Evolutionary conservation across 2,113 vertebrate genomes (phyloP).

Genomic region (Anoura caudifer): DNA sequence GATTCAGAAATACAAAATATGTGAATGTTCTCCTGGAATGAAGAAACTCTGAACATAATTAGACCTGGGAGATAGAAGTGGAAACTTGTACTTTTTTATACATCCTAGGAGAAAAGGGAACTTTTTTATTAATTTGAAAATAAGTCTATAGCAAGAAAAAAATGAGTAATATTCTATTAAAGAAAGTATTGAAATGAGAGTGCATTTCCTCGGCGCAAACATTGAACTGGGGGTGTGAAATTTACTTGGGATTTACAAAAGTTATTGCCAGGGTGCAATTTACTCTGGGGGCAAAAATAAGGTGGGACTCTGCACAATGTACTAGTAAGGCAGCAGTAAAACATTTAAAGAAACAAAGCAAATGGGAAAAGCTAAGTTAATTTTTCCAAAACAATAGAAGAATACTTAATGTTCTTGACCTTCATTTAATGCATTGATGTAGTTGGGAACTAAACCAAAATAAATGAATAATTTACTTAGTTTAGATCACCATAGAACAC

Average conservation of each 20-base stretch:
- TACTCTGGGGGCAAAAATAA: neutral
- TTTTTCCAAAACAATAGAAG: neutral
- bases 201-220: neutral
- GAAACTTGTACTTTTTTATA: neutral
- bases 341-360: neutral
- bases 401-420: neutral
- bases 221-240: neutral
- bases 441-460: neutral
- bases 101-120: neutral
- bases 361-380: neutral
- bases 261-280: neutral
- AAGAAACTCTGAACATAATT: neutral
- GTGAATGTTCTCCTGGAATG: neutral
- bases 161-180: constrained; percentile 4
- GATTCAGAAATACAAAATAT: neutral
- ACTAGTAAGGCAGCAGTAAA: neutral
- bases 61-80: neutral
- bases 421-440: neutral
- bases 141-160: constrained; percentile 8
- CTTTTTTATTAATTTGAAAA: neutral
- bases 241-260: neutral
- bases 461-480: neutral
- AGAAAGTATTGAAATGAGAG: neutral
- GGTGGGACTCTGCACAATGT: neutral
- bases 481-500: neutral